Evolutionary conservation across 2,113 vertebrate genomes (phyloP).

Genomic region (Brienomyrus brachyistius): DNA sequence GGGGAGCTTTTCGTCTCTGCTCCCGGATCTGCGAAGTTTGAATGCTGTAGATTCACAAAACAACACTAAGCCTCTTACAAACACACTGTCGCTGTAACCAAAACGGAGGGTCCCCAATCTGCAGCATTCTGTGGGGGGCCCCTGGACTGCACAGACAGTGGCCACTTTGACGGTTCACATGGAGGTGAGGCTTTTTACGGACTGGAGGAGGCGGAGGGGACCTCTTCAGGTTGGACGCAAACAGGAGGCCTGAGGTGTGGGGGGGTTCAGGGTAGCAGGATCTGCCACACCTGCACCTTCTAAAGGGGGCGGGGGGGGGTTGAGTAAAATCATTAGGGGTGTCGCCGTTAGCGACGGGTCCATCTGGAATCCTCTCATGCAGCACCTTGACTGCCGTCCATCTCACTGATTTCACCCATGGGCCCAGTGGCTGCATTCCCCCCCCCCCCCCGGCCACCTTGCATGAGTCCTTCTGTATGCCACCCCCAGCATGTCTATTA

Average conservation of each 20-base stretch:
- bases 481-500: slow-evolving; percentile 42
- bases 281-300: background rate
- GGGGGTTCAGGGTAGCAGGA: background rate
- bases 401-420: background rate
- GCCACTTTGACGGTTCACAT: background rate
- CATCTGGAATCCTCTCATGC: background rate
- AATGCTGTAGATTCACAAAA: background rate
- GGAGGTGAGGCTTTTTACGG: background rate
- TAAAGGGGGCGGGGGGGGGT: background rate
- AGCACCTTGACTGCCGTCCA: background rate
- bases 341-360: background rate
- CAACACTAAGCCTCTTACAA: background rate
- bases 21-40: background rate
- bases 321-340: background rate
- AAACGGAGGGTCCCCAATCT: background rate
- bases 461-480: background rate
- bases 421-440: background rate
- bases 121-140: background rate
- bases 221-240: background rate
- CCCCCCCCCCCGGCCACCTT: background rate
- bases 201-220: background rate
- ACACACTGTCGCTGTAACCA: background rate
- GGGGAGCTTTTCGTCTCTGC: background rate
- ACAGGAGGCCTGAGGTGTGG: background rate
- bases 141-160: background rate